Evolutionary conservation across 2,113 vertebrate species (phyloP).

Genomic region (Turnix velox): DNA sequence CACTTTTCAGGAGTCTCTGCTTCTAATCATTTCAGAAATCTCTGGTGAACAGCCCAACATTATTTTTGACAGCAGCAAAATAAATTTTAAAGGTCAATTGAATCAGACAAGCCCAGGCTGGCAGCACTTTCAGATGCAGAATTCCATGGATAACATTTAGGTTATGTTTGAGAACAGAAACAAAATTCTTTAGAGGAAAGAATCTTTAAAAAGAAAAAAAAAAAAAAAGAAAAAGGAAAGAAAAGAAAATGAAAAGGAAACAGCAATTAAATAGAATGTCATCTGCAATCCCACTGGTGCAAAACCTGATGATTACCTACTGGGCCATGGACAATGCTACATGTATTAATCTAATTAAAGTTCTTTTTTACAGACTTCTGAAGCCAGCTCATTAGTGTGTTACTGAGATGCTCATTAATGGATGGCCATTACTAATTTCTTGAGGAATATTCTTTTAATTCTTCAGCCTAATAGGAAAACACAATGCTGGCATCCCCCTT

Average conservation of each 20-base stretch:
- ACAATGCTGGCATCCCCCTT: neutral
- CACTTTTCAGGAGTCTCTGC: constrained; percentile 19
- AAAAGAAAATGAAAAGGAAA: constrained; percentile 45
- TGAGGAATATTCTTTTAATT: constrained; percentile 59
- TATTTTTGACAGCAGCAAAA: constrained; percentile 62
- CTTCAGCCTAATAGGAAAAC: constrained; percentile 35
- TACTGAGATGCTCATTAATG: constrained; percentile 61
- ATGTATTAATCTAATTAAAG: constrained; percentile 74
- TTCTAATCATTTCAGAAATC: constrained; percentile 19
- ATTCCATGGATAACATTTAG: constrained; percentile 54
- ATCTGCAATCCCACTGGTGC: constrained; percentile 17
- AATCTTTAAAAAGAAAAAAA: neutral
- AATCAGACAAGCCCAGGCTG: constrained; percentile 54
- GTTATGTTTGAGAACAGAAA: constrained; percentile 17
- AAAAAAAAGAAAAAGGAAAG: neutral
- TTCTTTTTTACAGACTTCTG: constrained; percentile 31
- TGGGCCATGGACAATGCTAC: constrained; percentile 47
- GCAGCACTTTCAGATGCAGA: constrained; percentile 45
- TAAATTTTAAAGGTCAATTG: constrained; percentile 68
- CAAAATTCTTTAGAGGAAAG: constrained; percentile 36
- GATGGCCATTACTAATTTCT: constrained; percentile 61
- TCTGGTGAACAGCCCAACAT: neutral
- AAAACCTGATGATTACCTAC: constrained; percentile 52
- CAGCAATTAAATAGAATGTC: constrained; percentile 61
- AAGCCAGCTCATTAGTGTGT: constrained; percentile 60